Base-by-base conservation (phyloP, 2,888 invertebrate genomes). In the Acronicta leporina region DNA sequence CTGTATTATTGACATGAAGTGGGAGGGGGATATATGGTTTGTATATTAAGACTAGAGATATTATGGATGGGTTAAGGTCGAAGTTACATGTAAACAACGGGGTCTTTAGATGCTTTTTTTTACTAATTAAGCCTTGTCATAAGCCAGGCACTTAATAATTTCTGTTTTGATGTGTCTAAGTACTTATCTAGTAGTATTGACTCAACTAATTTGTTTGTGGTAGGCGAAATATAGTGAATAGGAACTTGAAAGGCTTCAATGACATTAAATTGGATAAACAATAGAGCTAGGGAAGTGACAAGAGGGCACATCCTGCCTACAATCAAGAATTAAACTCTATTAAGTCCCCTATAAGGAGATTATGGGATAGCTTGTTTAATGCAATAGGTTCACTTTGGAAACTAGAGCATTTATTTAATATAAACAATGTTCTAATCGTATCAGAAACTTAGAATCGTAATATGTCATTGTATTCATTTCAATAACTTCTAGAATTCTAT, bases 401-500 rank as follows among this genome's bases (percentile, higher is more conserved):
- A 33, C 33, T 33, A 27, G 51, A 56, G 13, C 40, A 10, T 2
- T 10, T 43, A 15, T 46, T 72, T 49, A 35, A 16, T 55, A 9
- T n/a, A n/a, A n/a, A n/a, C n/a, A n/a, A n/a, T n/a, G n/a, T n/a
- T 55, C 30, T 50, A 54, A 53, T 56, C 49, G 46, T 50, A 56
- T 43, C 61, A 50, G 27, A 52, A 40, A 66, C 40, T 60, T 51
- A 68, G 60, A 60, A n/a, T 20, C 35, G 46, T 47, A 63, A 68
- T 78, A 78, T 77, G 60, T 73, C 63, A 76, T 52, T 49, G 51
- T 63, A 65, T 71, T 62, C 72, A 63, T 76, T 67, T 65, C 59
- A 59, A 73, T 68, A 63, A 65, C 55, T 65, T 75, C 77, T 73
- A 79, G 75, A 75, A 75, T 76, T 69, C 48, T 76, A 73, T 78